Base-by-base conservation (phyloP, 1,140 invertebrate genomes). In the Drosophila melanogaster region DNA sequence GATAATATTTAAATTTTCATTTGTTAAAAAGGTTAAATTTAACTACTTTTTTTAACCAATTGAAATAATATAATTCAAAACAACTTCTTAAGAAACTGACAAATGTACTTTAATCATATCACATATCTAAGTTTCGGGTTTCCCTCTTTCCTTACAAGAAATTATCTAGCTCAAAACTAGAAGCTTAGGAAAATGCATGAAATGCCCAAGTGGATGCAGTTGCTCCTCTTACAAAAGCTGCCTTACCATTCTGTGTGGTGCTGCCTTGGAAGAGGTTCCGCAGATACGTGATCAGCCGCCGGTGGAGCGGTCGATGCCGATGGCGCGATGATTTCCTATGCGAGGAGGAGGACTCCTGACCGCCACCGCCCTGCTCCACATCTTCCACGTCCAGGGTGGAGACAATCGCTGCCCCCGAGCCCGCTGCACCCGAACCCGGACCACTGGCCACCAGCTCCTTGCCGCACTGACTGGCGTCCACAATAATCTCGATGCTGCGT, bases 401-500 rank as follows among this genome's bases (percentile, higher is more conserved):
- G 8, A 15, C 26, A 4, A 30, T 26, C 0, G 26, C 46, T 8
- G 44, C 14, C 0, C 14, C 46, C 7, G 35, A 37, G 3, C 35
- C 12, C 10, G 24, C 43, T 14, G 35, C 62, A 5, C 49, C 30
- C 4, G 64, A 17, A 1, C 51, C 64, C 7, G 41, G 4, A 19
- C 40, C 40, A 41, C 41, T 30, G n/a, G 46, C 56, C 26, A 55
- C 65, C 38, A 73, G 7, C n/a, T 81, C 71, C 66, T 70, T 81
- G 54, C 90, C 77, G 26, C 85, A 83, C 22, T 91, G 84, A 11
- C 81, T 76, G 33, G 90, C 90, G 57, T 92, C 90, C 65, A 92
- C 90, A 43, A 91, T 91, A 26, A 92, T 92, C 77, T 92, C 90
- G 49, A 92, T 90, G 77, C 83, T 91, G 38, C 90, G 90, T 40